Evolutionary conservation across 2,888 invertebrate genomes (phyloP).

Genomic region (Conops quadrifasciatus): DNA sequence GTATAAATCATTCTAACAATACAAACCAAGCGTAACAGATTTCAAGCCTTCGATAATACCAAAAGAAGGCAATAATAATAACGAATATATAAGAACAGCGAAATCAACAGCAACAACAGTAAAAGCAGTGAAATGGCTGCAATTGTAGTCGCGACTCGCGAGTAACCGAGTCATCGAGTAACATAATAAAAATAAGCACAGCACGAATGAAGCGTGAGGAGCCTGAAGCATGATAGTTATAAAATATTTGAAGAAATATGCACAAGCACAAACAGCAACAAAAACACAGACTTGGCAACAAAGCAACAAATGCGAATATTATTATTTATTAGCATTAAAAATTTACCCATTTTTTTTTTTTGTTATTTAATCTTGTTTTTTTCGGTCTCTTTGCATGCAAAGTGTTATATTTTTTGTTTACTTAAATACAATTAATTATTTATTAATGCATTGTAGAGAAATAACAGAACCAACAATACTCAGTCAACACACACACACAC

Average conservation of each 20-base stretch:
- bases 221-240: no score
- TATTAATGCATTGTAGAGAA: background rate
- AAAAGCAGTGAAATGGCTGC: background rate
- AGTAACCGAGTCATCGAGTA: no score
- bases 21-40: no score
- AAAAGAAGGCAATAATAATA: background rate
- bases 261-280: no score
- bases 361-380: background rate
- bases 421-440: slow-evolving; percentile 2
- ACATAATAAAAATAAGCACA: no score
- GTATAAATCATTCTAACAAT: background rate
- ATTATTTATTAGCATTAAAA: background rate
- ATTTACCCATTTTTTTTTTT: background rate
- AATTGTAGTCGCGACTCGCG: no score
- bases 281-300: no score
- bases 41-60: no score
- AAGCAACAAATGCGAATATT: background rate
- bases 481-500: background rate
- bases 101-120: background rate
- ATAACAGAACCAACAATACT: background rate
- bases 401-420: background rate
- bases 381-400: background rate
- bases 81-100: background rate
- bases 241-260: no score
- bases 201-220: no score